Percentiles rank a stretch among this genome's conserved stretches.
Conservation (phyloP, 2,888 invertebrate genomes). For the Dryomyza anilis region DNA sequence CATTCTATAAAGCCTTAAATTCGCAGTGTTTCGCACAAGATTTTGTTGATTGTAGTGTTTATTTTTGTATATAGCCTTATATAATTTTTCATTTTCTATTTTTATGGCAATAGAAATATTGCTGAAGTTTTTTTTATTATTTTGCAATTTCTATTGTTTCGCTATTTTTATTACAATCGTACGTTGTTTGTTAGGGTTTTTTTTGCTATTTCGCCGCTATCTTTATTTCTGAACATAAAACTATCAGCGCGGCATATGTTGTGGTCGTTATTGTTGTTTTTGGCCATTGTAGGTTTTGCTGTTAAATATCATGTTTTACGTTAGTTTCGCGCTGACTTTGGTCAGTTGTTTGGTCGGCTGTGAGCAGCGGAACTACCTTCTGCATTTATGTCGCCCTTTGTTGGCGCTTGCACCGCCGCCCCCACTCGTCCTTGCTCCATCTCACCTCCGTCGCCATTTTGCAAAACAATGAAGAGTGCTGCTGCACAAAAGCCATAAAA, state of each 20-base stretch:
- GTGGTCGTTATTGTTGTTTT: slow-evolving; percentile 1
- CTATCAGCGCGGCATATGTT: slow-evolving; percentile 16
- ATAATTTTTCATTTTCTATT: too few relatives aligned
- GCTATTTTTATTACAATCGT: neutral
- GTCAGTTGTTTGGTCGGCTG: neutral
- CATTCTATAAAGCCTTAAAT: neutral
- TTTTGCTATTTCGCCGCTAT: neutral
- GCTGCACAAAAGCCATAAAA: slow-evolving; percentile 55
- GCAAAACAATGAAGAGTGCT: slow-evolving; percentile 21
- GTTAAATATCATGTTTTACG: slow-evolving; percentile 7
- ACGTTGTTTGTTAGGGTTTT: neutral
- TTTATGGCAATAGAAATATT: neutral
- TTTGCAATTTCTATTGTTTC: neutral
- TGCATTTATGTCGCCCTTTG: neutral
- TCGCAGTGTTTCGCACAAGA: neutral
- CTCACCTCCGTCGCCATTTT: neutral
- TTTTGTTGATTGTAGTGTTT: neutral
- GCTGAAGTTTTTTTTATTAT: neutral
- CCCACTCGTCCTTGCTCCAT: neutral
- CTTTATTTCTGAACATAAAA: slow-evolving; percentile 17
- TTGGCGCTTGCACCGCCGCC: neutral
- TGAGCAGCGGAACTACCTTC: neutral
- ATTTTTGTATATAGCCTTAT: neutral
- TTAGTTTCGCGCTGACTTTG: neutral
- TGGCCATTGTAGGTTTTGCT: neutral